Base-by-base conservation (phyloP, 2,888 invertebrate genomes). In the Lycia hirtaria region DNA sequence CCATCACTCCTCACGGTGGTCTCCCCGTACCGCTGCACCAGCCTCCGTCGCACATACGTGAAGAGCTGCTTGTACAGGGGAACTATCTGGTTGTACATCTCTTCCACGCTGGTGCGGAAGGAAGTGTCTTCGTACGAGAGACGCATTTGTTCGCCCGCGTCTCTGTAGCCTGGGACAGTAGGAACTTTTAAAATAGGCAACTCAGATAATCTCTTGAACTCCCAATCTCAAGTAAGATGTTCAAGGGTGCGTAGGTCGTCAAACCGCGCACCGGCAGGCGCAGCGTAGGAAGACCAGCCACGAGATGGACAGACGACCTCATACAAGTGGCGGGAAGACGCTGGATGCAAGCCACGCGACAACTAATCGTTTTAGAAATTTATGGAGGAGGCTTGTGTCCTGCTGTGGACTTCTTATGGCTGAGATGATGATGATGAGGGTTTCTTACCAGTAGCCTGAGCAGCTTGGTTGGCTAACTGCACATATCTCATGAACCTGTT, bases 31-130 rank as follows among this genome's bases (percentile, higher is more conserved):
- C 93, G 78, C 49, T 93, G 90, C 5, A 93, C 87, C 17, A 98
- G 81, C 63, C 94, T 94, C 26, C 94, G 87, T 35, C 97, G 87
- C 0, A 97, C 97, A 67, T 96, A 98, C 0, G 97, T 96, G 77
- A 97, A 97, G 1, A 98, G 87, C 74, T 97, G 95, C 67, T 96
- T 94, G 82, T 97, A 97, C 0, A 97, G 83, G 0, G 97, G 97
- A 56, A 93, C 92, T 38, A 97, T 82, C 67, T 93, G 92, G 62
- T 93, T 92, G 93, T 95, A 95, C 24, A 92, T 80, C 70, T 93
- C 93, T 47, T 93, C 91, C 0, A 94, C 88, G 15, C 93, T 92
- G 0, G 92, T 88, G 48, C 94, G 93, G 69, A 96, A 94, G 22
- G 95, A 93, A 0, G 91, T 85, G 64, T 95, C 95, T 66, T 97